These are phyloP conservation scores for Sipha flava DNA, from an alignment of 1,140 invertebrate genomes.

Conservation along the genomic window DNA sequence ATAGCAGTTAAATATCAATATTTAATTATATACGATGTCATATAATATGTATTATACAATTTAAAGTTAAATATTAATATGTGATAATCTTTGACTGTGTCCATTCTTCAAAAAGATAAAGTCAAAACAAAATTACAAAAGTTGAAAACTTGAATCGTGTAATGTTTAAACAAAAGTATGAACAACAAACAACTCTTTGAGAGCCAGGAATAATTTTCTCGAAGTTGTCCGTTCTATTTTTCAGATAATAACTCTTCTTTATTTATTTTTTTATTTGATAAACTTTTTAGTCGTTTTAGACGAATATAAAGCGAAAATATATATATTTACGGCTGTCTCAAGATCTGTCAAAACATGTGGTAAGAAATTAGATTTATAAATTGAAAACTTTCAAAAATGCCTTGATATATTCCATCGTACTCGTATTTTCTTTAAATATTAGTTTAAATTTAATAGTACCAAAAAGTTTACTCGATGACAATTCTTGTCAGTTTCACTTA, in stretches of 20 bases:
- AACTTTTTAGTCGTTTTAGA: neutral
- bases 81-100: too few species aligned
- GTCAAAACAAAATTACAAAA: neutral
- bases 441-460: neutral
- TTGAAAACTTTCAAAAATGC: neutral
- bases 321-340: neutral
- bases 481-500: neutral
- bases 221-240: neutral
- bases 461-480: neutral
- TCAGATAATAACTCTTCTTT: neutral
- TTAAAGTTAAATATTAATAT: too few species aligned
- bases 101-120: too few species aligned
- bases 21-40: too few species aligned
- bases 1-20: too few species aligned
- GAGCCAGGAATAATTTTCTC: neutral
- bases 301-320: neutral
- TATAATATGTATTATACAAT: too few species aligned
- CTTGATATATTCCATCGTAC: neutral
- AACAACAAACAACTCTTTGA: neutral
- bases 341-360: neutral
- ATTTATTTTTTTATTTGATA: neutral
- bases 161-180: neutral
- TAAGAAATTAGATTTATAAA: neutral
- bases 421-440: neutral
- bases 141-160: too few species aligned